These are phyloP conservation scores for Alca torda DNA, from an alignment of 2,797 vertebrate species.

Conservation along the genomic window DNA sequence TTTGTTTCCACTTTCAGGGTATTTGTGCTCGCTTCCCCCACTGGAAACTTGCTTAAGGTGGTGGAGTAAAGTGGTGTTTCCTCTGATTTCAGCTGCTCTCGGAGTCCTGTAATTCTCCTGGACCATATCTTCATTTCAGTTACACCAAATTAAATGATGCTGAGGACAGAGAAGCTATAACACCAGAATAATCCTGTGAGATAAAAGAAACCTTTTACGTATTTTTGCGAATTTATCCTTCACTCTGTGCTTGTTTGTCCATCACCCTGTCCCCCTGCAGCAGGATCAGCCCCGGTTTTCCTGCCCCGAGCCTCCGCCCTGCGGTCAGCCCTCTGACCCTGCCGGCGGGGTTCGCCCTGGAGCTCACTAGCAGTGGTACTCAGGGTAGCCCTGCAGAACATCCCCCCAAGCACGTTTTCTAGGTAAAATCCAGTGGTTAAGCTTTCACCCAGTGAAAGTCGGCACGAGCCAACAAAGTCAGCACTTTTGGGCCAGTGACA, in stretches of 20 bases:
- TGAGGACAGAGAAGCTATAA: background rate
- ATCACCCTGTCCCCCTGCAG: background rate
- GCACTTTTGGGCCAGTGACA: background rate
- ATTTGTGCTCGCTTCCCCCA: background rate
- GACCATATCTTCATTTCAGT: background rate
- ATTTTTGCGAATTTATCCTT: background rate
- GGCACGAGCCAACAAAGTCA: background rate
- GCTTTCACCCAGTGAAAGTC: background rate
- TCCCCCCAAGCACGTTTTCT: background rate
- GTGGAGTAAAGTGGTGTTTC: background rate
- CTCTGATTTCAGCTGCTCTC: background rate
- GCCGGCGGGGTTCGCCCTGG: rapidly evolving
- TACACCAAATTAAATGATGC: background rate
- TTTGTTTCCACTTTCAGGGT: background rate
- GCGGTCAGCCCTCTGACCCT: background rate
- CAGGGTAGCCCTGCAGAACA: background rate
- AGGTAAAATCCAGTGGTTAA: background rate
- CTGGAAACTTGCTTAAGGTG: background rate
- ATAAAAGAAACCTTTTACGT: background rate
- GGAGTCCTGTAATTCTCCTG: background rate
- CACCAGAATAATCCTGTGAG: background rate
- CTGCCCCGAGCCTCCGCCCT: background rate
- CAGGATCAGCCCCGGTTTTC: background rate
- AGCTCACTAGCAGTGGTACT: background rate
- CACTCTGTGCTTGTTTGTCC: background rate